These are phyloP conservation scores for Engraulis encrasicolus DNA, from an alignment of 2,113 vertebrate genomes.

Conservation along the genomic window DNA sequence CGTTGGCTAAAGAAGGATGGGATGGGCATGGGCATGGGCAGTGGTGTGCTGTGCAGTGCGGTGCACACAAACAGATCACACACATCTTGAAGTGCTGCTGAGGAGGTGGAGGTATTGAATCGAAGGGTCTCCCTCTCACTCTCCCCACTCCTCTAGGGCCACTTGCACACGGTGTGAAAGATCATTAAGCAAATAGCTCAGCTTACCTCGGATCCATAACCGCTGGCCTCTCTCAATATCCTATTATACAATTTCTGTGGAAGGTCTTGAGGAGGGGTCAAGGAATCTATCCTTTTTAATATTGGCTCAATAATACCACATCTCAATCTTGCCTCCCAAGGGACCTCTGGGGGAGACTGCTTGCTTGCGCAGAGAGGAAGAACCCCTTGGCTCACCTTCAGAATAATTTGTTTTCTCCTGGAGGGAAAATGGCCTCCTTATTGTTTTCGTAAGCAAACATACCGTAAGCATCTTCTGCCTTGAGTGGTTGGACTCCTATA, in stretches of 20 bases:
- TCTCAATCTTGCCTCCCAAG: conserved; percentile 50
- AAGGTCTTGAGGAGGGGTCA: conserved; percentile 52
- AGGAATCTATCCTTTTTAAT: conserved; percentile 57
- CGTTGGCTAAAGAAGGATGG: too few species aligned
- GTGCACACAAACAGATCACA: not conserved
- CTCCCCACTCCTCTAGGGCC: too few species aligned
- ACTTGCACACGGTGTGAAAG: conserved; percentile 42
- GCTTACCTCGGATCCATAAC: conserved; percentile 57
- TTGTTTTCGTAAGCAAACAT: conserved; percentile 42
- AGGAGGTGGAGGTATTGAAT: not conserved
- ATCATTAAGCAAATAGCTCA: conserved; percentile 64
- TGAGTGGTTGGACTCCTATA: not conserved
- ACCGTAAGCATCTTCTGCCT: not conserved
- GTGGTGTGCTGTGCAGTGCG: too few species aligned
- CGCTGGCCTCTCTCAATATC: conserved; percentile 56
- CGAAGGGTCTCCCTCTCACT: not conserved
- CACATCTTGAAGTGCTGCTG: conserved; percentile 2
- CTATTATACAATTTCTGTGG: conserved; percentile 61
- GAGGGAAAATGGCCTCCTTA: conserved; percentile 22
- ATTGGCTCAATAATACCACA: conserved; percentile 52
- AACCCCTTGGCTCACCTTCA: conserved; percentile 56
- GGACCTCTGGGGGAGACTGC: conserved; percentile 32
- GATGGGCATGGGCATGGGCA: too few species aligned
- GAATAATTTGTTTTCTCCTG: conserved; percentile 33
- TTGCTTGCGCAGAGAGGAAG: conserved; percentile 18